These are phyloP conservation scores for Calliopum simillimum DNA, from an alignment of 2,888 invertebrate genomes.

Conservation along the genomic window DNA sequence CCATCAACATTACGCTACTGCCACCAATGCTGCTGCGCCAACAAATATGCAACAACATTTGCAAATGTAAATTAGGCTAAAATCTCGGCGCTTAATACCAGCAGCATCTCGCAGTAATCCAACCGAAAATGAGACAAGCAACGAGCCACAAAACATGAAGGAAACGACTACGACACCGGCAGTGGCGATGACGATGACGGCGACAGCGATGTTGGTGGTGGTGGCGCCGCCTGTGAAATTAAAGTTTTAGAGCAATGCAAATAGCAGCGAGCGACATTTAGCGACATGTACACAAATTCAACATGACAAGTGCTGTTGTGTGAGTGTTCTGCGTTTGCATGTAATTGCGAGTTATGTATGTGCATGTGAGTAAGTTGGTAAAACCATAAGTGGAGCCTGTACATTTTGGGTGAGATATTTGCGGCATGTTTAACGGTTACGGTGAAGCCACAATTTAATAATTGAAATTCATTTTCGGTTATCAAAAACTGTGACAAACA, in stretches of 20 bases:
- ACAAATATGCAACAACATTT: slow-evolving; percentile 55
- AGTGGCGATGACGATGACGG: background rate
- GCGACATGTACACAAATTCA: slow-evolving; percentile 1
- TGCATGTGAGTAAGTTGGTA: background rate
- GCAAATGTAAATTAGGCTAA: slow-evolving; percentile 60
- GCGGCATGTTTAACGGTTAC: too few relatives aligned
- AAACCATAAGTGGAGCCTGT: too few relatives aligned
- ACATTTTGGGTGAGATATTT: too few relatives aligned
- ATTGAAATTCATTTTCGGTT: too few relatives aligned
- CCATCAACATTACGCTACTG: too few relatives aligned
- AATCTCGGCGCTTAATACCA: slow-evolving; percentile 16
- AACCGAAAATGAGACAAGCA: slow-evolving; percentile 28
- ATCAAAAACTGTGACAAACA: too few relatives aligned
- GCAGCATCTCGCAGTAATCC: slow-evolving; percentile 26
- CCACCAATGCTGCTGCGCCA: background rate
- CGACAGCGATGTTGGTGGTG: background rate
- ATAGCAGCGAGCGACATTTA: background rate
- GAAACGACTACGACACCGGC: background rate
- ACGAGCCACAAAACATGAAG: slow-evolving; percentile 11
- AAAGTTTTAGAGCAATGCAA: too few relatives aligned
- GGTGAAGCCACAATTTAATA: too few relatives aligned
- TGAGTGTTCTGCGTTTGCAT: background rate
- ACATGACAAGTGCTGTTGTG: slow-evolving; percentile 5
- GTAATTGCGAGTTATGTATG: too few relatives aligned
- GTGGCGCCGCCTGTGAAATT: too few relatives aligned